Conservation (phyloP, 2,888 invertebrate species). For the Amphipyra tragopoginis region DNA sequence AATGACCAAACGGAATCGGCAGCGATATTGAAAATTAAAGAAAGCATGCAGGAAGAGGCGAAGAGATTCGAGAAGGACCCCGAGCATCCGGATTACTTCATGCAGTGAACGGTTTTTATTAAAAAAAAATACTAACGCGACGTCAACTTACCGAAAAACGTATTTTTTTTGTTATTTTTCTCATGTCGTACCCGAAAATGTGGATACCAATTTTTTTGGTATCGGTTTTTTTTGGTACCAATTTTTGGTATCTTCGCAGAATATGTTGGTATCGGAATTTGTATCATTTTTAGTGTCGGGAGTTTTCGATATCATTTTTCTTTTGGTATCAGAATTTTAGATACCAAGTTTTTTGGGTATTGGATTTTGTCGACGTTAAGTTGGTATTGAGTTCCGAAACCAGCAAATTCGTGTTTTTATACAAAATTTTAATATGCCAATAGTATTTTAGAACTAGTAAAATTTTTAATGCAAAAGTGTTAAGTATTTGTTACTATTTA, state of each 20-base stretch:
- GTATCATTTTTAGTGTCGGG: conserved; percentile 36
- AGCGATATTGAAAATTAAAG: conserved; percentile 99
- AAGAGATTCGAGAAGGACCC: conserved; percentile 99
- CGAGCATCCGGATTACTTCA: conserved; percentile 98
- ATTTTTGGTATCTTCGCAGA: conserved; percentile 15
- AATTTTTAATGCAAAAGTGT: conserved; percentile 22
- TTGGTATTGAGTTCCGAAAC: conserved; percentile 19
- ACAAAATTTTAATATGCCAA: conserved; percentile 35
- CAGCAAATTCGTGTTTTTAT: conserved; percentile 18
- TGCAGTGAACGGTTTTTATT: conserved; percentile 93
- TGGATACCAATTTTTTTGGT: conserved; percentile 39
- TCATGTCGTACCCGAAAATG: conserved; percentile 19
- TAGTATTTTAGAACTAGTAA: conserved; percentile 24
- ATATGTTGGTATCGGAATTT: conserved; percentile 39
- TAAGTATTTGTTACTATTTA: conserved; percentile 12
- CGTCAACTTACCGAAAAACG: conserved; percentile 60
- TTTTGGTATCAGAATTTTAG: conserved; percentile 45
- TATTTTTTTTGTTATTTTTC: neutral
- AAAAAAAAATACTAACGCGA: conserved; percentile 19
- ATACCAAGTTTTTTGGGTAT: conserved; percentile 48
- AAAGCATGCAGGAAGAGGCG: conserved; percentile 99
- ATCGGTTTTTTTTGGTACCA: conserved; percentile 47
- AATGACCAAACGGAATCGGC: conserved; percentile 99
- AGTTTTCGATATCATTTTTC: conserved; percentile 40
- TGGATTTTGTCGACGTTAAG: conserved; percentile 22